A percentile compares a stretch with the other conserved stretches of the same genome.
These are phyloP conservation scores for Sorex fumeus DNA, from an alignment of 2,113 vertebrate genomes.

Conservation along the genomic window DNA sequence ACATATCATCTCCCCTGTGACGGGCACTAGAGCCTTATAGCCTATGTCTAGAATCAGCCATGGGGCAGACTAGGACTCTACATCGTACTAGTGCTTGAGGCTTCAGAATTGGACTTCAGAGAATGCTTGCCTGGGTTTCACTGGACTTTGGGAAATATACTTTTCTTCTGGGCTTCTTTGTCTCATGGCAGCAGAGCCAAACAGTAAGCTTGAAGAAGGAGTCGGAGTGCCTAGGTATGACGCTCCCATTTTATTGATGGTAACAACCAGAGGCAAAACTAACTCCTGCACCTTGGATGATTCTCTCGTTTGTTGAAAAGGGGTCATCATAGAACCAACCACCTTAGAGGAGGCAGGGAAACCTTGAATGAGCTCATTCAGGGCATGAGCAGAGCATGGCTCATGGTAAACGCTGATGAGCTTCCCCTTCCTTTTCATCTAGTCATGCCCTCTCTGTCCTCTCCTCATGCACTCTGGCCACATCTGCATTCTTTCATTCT, in stretches of 20 bases:
- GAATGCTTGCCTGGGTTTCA: not conserved
- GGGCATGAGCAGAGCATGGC: not conserved
- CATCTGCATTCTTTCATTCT: not conserved
- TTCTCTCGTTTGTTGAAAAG: not conserved
- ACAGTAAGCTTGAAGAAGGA: not conserved
- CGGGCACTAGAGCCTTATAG: not conserved
- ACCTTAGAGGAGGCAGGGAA: not conserved
- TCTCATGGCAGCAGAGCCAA: not conserved
- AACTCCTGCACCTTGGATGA: not conserved
- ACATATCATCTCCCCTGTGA: not conserved
- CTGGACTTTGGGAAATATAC: not conserved
- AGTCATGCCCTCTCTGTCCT: not conserved
- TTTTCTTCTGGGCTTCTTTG: not conserved
- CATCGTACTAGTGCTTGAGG: not conserved
- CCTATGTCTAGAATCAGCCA: not conserved
- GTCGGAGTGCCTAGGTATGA: not conserved
- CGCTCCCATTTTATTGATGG: not conserved
- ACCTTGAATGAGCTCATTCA: not conserved
- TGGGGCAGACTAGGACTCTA: not conserved
- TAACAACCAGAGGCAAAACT: not conserved
- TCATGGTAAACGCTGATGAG: too few relatives aligned
- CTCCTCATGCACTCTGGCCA: not conserved
- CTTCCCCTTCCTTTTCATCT: not conserved
- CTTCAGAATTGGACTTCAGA: too few relatives aligned
- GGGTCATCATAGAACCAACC: not conserved